Evolutionary conservation across 2,797 vertebrate species (phyloP).

Genomic region (Serranus cabrilla): DNA sequence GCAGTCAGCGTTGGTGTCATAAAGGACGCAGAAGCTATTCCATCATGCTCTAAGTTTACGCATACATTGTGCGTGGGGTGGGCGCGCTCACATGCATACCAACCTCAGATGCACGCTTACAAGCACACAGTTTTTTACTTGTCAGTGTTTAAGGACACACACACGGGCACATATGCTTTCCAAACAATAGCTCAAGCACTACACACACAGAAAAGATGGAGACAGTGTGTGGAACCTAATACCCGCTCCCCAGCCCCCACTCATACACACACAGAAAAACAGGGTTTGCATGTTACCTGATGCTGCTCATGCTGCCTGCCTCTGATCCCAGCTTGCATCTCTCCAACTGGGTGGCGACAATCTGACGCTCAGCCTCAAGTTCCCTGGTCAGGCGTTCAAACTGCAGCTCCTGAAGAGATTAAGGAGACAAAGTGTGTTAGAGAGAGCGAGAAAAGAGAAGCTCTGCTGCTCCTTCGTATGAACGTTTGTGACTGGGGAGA

Average conservation of each 20-base stretch:
- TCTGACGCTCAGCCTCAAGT: slow-evolving; percentile 98
- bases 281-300: slow-evolving; percentile 87
- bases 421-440: slow-evolving; percentile 23
- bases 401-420: slow-evolving; percentile 92
- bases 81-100: neutral
- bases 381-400: slow-evolving; percentile 98
- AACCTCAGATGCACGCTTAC: neutral
- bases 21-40: slow-evolving; percentile 50
- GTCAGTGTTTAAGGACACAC: neutral
- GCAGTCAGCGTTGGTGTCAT: slow-evolving; percentile 35
- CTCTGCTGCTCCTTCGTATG: neutral
- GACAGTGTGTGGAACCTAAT: slow-evolving; percentile 8
- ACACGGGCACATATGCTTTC: neutral
- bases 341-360: slow-evolving; percentile 98
- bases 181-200: neutral
- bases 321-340: slow-evolving; percentile 99
- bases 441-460: neutral
- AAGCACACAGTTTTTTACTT: neutral
- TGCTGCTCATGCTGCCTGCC: slow-evolving; percentile 98
- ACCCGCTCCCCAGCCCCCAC: no score
- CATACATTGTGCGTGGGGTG: neutral
- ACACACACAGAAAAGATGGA: slow-evolving; percentile 20
- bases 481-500: neutral
- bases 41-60: slow-evolving; percentile 46
- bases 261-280: neutral